Conservation (phyloP, 2,797 vertebrate genomes). For the Coranthus polyacanthus region DNA sequence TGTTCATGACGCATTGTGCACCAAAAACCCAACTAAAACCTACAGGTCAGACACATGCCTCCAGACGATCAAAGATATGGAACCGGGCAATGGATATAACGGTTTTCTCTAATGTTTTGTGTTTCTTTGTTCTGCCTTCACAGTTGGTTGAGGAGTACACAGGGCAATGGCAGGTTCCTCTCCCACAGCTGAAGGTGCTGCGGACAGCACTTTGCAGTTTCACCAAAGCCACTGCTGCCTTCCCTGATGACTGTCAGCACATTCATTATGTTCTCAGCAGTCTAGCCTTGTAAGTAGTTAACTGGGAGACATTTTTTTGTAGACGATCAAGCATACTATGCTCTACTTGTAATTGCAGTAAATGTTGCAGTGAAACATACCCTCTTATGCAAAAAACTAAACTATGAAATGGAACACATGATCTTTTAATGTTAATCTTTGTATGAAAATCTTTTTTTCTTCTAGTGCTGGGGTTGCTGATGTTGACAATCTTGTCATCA, state of each 20-base stretch:
- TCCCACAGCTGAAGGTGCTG: constrained; percentile 96
- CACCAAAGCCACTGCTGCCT: constrained; percentile 91
- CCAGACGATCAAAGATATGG: too few relatives aligned
- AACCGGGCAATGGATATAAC: too few relatives aligned
- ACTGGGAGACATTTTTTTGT: background rate
- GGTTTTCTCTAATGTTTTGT: background rate
- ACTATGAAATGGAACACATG: too few relatives aligned
- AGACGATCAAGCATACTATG: background rate
- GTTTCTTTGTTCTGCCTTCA: background rate
- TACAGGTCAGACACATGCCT: too few relatives aligned
- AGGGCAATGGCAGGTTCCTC: constrained; percentile 95
- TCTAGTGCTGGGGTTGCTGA: too few relatives aligned
- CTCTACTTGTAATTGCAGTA: background rate
- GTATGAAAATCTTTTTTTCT: too few relatives aligned
- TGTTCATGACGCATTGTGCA: too few relatives aligned
- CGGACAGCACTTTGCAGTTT: constrained; percentile 94
- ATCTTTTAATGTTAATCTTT: too few relatives aligned
- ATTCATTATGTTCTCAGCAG: constrained; percentile 96
- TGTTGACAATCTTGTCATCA: too few relatives aligned
- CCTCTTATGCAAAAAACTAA: too few relatives aligned
- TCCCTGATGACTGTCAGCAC: constrained; percentile 96
- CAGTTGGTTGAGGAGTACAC: constrained; percentile 98
- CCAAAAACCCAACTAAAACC: too few relatives aligned
- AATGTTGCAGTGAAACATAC: background rate
- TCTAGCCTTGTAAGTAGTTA: constrained; percentile 94